Conservation (phyloP, 2,113 vertebrate species). For the Alethe diademata region DNA sequence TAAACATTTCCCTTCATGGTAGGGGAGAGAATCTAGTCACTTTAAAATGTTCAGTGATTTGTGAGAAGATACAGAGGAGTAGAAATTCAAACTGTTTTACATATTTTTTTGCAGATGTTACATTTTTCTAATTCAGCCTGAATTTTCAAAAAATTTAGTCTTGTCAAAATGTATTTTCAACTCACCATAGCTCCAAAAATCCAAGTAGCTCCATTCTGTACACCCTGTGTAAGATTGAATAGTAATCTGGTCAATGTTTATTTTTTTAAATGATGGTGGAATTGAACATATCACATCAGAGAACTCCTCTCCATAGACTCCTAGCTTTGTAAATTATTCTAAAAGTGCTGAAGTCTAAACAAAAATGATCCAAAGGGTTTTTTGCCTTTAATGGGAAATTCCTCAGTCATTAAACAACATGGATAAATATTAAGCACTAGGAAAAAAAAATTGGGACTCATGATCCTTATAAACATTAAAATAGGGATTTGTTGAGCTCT, state of each 20-base stretch:
- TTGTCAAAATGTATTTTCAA: not conserved
- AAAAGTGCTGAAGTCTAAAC: not conserved
- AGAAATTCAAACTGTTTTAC: not conserved
- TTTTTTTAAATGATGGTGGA: not conserved
- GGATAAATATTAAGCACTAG: not conserved
- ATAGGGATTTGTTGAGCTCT: not conserved
- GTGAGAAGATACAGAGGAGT: not conserved
- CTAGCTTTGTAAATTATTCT: not conserved
- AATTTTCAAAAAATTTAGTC: not conserved
- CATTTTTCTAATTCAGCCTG: not conserved
- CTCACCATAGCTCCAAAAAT: not conserved
- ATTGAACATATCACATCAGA: not conserved
- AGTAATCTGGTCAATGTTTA: not conserved
- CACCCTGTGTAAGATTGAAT: not conserved
- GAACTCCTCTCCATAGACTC: not conserved
- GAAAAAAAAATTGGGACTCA: not conserved
- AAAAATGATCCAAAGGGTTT: not conserved
- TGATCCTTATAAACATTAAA: not conserved
- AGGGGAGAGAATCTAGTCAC: rapidly evolving
- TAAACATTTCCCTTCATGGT: not conserved
- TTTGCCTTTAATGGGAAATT: not conserved
- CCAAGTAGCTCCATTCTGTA: not conserved
- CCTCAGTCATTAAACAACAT: not conserved
- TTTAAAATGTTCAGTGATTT: not conserved
- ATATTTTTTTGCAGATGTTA: not conserved